Evolutionary conservation across 2,113 vertebrate genomes (phyloP), one percentile per base, ranked within the genome.

Genomic region (Malurus alboscapulatus): DNA sequence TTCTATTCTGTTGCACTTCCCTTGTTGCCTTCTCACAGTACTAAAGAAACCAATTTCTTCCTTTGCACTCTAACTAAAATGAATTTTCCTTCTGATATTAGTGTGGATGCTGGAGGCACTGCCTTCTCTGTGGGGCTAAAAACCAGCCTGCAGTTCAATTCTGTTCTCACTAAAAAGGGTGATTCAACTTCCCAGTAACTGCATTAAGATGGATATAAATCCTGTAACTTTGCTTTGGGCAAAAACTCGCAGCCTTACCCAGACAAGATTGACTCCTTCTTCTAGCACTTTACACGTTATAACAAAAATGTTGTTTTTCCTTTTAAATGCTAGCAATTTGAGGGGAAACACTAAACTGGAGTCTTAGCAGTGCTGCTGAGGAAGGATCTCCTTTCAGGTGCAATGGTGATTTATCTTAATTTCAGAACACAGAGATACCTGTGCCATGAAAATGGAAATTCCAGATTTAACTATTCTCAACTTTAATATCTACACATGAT

Each of bases 51-150:
- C 11, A 85, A 19, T 65, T 58, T 42, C 48, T 63, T 87, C 75
- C 69, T 93, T 92, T 65, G 18, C 30, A 75, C 79, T 82, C 36
- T 58, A 81, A 71, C 10, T 38, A 30, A 81, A 96, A 92, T 32
- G 54, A 66, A 81, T 92, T 96, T 96, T 87, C 19, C 62, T 48
- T 88, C 51, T 77, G 61, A 55, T 86, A 88, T 86, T 88, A 84
- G 13, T 32, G 16, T 13, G 44, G 48, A 53, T 81, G 83, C 76
- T 86, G 53, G 38, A 62, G 76, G 76, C 42, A 69, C 6, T 88
- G 45, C 8, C 29, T 93, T 93, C 51, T 92, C 10, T 26, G 24
- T 18, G 20, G 47, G 45, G 9, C 17, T 90, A 54, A 82, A 93
- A 67, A 9, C 0, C 24, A 84, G 36, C 40, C 65, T 71, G 53